phyloP scores from a whole-genome alignment of 2,113 vertebrate genomes.

The Hemiprocne comata region DNA sequence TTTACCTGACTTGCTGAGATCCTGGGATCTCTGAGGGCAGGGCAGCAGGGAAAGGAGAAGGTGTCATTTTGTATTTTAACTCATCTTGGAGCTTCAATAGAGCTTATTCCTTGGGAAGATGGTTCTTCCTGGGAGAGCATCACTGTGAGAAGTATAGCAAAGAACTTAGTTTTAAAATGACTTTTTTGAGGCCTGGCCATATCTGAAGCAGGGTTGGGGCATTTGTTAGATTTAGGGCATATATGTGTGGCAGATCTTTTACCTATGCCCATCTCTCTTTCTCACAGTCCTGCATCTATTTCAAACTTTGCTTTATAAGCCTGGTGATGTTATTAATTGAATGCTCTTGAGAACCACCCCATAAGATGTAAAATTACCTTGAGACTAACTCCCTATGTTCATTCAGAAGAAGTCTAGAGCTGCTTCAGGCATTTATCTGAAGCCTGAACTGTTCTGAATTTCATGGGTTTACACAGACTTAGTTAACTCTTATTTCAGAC shows the following conservation, averaged over 20 bases:
- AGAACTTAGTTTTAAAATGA: accelerated
- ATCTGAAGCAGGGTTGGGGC: background rate
- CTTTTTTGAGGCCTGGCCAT: background rate
- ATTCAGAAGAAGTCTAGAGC: background rate
- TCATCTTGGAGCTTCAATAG: accelerated
- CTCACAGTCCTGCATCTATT: background rate
- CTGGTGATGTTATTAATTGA: background rate
- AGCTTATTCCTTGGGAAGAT: accelerated
- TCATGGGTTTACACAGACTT: accelerated
- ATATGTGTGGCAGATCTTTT: background rate
- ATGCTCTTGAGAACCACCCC: background rate
- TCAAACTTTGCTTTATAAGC: background rate
- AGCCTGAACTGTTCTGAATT: background rate
- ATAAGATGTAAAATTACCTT: accelerated
- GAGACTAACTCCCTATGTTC: accelerated
- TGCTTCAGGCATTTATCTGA: background rate
- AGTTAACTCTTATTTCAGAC: background rate
- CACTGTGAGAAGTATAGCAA: background rate
- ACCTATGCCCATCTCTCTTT: background rate
- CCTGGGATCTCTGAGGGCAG: background rate
- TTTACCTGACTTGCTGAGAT: background rate
- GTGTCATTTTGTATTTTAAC: accelerated
- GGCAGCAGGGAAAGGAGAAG: background rate
- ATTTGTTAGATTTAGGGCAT: accelerated
- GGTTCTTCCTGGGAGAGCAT: background rate